Conservation (phyloP, 2,888 invertebrate genomes). For the Drosophila barbarae region DNA sequence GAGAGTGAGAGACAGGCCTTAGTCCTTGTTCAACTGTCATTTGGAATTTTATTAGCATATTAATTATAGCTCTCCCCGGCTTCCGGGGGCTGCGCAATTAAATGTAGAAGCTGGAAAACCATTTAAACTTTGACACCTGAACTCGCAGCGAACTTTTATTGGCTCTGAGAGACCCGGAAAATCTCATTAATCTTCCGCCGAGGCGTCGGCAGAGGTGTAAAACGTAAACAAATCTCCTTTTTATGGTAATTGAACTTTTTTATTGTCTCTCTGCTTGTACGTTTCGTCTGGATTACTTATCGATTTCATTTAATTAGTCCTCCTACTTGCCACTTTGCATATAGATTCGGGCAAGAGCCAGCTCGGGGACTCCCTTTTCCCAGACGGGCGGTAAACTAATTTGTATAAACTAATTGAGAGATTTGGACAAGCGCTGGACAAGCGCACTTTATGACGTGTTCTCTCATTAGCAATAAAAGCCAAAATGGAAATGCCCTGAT, state of each 20-base stretch:
- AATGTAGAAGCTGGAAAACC: slow-evolving; percentile 45
- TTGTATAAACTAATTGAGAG: slow-evolving; percentile 70
- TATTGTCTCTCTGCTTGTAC: slow-evolving; percentile 30
- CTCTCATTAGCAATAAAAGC: slow-evolving; percentile 70
- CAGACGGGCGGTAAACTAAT: slow-evolving; percentile 70
- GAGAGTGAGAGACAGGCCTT: neutral
- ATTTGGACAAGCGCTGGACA: slow-evolving; percentile 48
- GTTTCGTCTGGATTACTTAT: slow-evolving; percentile 48
- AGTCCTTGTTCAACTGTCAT: slow-evolving; percentile 59
- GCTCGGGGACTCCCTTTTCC: slow-evolving; percentile 40
- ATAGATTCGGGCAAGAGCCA: slow-evolving; percentile 4
- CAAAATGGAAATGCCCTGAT: slow-evolving; percentile 51
- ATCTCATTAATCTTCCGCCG: slow-evolving; percentile 65
- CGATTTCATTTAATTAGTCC: slow-evolving; percentile 65
- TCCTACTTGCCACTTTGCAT: slow-evolving; percentile 40
- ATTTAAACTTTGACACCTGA: slow-evolving; percentile 68
- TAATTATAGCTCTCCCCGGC: slow-evolving; percentile 51
- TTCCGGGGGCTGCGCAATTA: slow-evolving; percentile 53
- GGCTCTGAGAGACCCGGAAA: slow-evolving; percentile 29
- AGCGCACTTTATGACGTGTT: slow-evolving; percentile 61
- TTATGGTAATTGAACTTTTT: slow-evolving; percentile 74
- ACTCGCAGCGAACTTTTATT: slow-evolving; percentile 42
- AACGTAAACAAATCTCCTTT: slow-evolving; percentile 74
- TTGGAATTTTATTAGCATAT: slow-evolving; percentile 68
- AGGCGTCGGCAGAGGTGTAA: slow-evolving; percentile 50